Percentiles rank a stretch among this genome's conserved stretches.
phyloP scores from a whole-genome alignment of 2,797 vertebrate species.

The Potorous gilbertii region DNA sequence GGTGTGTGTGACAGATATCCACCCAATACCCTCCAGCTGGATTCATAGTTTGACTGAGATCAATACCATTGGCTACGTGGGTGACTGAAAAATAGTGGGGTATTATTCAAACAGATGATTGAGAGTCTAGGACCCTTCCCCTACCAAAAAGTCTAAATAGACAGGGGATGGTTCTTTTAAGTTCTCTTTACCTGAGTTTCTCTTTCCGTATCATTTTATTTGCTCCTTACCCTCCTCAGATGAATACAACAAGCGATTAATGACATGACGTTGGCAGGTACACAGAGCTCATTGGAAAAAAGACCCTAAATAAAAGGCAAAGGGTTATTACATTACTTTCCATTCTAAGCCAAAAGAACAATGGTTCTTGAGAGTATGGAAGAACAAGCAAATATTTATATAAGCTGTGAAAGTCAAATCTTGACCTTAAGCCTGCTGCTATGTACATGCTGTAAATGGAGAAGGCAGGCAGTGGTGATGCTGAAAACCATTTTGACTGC shows the following conservation, averaged over 20 bases:
- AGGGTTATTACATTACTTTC: background rate
- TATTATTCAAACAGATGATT: background rate
- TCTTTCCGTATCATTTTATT: background rate
- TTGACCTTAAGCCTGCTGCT: background rate
- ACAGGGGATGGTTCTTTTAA: background rate
- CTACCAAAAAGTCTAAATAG: background rate
- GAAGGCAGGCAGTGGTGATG: background rate
- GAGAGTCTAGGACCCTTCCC: background rate
- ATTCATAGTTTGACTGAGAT: background rate
- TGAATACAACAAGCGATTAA: background rate
- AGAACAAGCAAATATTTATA: slow-evolving; percentile 3
- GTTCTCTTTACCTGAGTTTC: background rate
- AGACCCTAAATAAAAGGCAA: background rate
- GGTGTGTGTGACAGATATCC: background rate
- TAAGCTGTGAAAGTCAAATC: background rate
- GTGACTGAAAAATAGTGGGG: background rate
- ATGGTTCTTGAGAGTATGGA: background rate
- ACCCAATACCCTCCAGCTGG: background rate
- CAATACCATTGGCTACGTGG: background rate
- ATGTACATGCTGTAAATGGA: background rate
- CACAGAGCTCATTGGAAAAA: background rate
- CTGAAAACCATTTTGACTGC: background rate
- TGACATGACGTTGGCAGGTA: background rate
- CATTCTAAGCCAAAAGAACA: background rate
- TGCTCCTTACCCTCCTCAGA: background rate